These are phyloP conservation scores for Gobio gobio DNA, from an alignment of 2,113 vertebrate genomes.

Conservation along the genomic window DNA sequence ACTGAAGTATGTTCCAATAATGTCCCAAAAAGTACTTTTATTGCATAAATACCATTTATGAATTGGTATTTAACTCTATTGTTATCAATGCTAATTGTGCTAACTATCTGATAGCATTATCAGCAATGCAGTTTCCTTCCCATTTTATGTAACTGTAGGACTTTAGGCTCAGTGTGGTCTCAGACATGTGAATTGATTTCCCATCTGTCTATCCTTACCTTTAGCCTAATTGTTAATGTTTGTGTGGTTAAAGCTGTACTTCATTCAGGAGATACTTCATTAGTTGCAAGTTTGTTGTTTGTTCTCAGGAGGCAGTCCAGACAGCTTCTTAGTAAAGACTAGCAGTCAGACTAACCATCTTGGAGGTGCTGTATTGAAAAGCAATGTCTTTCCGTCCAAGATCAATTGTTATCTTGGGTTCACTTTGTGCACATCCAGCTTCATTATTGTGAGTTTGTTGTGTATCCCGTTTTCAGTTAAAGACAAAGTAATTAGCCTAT, in stretches of 20 bases:
- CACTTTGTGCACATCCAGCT: neutral
- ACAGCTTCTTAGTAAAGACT: neutral
- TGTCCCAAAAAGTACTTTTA: neutral
- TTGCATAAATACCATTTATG: neutral
- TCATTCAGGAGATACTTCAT: neutral
- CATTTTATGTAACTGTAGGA: neutral
- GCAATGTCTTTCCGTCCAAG: neutral
- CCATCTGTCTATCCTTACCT: neutral
- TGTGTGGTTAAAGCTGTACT: constrained; percentile 26
- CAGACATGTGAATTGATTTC: neutral
- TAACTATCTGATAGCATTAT: neutral
- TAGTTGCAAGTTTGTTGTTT: neutral
- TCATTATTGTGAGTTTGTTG: constrained; percentile 5
- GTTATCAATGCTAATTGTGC: neutral
- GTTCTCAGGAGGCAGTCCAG: constrained; percentile 4
- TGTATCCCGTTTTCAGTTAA: constrained; percentile 2
- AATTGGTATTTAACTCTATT: neutral
- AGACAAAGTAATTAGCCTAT: neutral
- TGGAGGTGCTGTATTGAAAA: constrained; percentile 16
- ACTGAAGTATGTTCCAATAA: neutral
- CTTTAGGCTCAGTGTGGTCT: neutral
- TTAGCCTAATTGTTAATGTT: constrained; percentile 9
- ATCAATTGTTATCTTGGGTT: constrained; percentile 10
- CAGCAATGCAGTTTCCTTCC: neutral
- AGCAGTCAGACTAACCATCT: constrained; percentile 23